These are phyloP conservation scores for Onthophagus taurus DNA, from an alignment of 1,140 invertebrate genomes.

Conservation along the genomic window DNA sequence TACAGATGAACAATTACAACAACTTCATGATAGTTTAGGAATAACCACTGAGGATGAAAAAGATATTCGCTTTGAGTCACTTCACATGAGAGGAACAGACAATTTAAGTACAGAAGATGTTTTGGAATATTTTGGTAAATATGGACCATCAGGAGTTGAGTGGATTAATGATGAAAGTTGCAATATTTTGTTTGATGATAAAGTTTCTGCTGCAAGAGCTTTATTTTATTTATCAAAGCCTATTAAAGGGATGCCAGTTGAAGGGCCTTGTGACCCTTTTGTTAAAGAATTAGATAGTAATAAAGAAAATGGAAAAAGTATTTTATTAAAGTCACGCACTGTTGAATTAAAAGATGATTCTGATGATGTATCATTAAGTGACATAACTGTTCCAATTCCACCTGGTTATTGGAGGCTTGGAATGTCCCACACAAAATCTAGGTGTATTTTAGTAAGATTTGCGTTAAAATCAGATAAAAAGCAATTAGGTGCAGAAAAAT, in stretches of 20 bases:
- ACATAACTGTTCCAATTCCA: conserved; percentile 49
- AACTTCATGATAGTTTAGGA: conserved; percentile 56
- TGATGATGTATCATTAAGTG: conserved; percentile 36
- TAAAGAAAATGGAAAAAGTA: conserved; percentile 23
- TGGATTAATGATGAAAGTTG: conserved; percentile 74
- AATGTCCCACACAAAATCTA: conserved; percentile 47
- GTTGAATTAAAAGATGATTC: conserved; percentile 31
- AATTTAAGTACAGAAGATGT: conserved; percentile 69
- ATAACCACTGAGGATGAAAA: conserved; percentile 51
- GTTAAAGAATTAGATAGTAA: conserved; percentile 31
- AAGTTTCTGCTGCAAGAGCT: conserved; percentile 59
- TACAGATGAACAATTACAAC: conserved; percentile 48
- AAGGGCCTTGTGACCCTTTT: conserved; percentile 25
- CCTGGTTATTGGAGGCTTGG: conserved; percentile 70
- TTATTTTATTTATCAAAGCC: conserved; percentile 49
- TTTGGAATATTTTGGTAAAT: conserved; percentile 67
- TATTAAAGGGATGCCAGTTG: conserved; percentile 39
- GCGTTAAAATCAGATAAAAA: conserved; percentile 58
- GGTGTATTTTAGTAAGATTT: conserved; percentile 63
- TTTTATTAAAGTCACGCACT: conserved; percentile 30
- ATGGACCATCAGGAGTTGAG: conserved; percentile 62
- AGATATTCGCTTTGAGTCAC: conserved; percentile 56
- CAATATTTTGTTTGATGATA: conserved; percentile 71
- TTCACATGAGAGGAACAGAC: conserved; percentile 65
- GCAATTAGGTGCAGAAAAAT: conserved; percentile 47